phyloP scores from a whole-genome alignment of 2,888 invertebrate genomes.

The Shargacucullia verbasci region DNA sequence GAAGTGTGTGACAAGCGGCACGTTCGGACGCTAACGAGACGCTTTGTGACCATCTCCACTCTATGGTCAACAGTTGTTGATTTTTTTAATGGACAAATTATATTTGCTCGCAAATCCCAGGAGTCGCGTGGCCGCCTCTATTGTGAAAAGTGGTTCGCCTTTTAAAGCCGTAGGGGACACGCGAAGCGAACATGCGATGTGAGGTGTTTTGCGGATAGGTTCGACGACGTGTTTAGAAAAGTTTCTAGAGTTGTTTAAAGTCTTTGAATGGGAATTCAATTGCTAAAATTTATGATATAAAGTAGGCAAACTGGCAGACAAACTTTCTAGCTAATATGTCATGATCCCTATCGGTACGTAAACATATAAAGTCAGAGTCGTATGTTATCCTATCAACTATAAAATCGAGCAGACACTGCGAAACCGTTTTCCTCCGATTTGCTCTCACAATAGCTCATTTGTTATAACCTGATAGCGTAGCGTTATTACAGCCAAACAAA shows the following conservation, averaged over 20 bases:
- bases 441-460: conserved; percentile 88
- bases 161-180: conserved; percentile 79
- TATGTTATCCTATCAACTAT: conserved; percentile 65
- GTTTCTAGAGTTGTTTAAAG: conserved; percentile 52
- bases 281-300: conserved; percentile 44
- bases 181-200: conserved; percentile 71
- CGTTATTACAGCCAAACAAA: conserved; percentile 88
- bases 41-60: conserved; percentile 86
- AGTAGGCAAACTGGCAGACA: conserved; percentile 15
- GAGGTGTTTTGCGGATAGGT: conserved; percentile 64
- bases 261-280: conserved; percentile 53
- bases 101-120: conserved; percentile 80
- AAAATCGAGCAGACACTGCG: conserved; percentile 81
- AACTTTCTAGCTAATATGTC: conserved; percentile 44
- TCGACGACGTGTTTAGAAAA: conserved; percentile 53
- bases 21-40: conserved; percentile 88
- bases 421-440: conserved; percentile 85
- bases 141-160: conserved; percentile 76
- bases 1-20: conserved; percentile 88
- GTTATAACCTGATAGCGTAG: conserved; percentile 87
- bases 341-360: conserved; percentile 43
- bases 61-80: conserved; percentile 85
- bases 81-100: conserved; percentile 88
- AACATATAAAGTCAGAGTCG: conserved; percentile 43
- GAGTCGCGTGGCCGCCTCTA: conserved; percentile 69